Evolutionary conservation across 2,113 vertebrate genomes (phyloP).

Genomic region (Cyprinodon tularosa): DNA sequence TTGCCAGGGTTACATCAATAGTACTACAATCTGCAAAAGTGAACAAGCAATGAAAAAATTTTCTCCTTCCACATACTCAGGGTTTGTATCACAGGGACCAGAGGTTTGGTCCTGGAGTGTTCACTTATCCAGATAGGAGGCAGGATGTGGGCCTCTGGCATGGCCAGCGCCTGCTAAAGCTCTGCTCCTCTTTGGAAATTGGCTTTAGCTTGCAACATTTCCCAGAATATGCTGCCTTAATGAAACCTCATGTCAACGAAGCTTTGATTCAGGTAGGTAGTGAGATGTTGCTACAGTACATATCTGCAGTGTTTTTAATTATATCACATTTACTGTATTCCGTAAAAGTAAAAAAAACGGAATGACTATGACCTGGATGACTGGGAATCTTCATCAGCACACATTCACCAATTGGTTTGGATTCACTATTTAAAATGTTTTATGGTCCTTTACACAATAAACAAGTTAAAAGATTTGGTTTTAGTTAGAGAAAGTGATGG

Average conservation of each 20-base stretch:
- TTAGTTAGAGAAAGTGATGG: too few relatives aligned
- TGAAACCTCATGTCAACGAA: conserved; percentile 9
- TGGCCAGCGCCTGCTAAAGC: conserved; percentile 74
- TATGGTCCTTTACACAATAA: too few relatives aligned
- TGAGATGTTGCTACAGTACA: background rate
- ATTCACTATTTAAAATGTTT: background rate
- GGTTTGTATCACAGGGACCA: conserved; percentile 84
- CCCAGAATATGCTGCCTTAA: conserved; percentile 69
- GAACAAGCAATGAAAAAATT: background rate
- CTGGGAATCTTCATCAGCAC: too few relatives aligned
- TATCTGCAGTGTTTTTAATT: background rate
- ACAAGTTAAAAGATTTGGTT: too few relatives aligned
- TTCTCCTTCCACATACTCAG: conserved; percentile 56
- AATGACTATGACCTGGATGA: too few relatives aligned
- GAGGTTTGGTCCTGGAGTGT: conserved; percentile 86
- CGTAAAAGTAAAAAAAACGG: too few relatives aligned
- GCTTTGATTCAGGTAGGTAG: conserved; percentile 39
- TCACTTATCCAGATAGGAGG: conserved; percentile 76
- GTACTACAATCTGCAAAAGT: background rate
- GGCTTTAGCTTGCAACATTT: conserved; percentile 74
- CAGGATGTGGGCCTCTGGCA: conserved; percentile 88
- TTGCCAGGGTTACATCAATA: too few relatives aligned
- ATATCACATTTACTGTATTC: background rate
- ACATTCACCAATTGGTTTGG: background rate
- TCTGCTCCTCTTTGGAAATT: conserved; percentile 70